Evolutionary conservation across 2,888 invertebrate genomes (phyloP), one percentile per base, ranked within the genome.

Genomic region (Sarcophaga caerulescens): DNA sequence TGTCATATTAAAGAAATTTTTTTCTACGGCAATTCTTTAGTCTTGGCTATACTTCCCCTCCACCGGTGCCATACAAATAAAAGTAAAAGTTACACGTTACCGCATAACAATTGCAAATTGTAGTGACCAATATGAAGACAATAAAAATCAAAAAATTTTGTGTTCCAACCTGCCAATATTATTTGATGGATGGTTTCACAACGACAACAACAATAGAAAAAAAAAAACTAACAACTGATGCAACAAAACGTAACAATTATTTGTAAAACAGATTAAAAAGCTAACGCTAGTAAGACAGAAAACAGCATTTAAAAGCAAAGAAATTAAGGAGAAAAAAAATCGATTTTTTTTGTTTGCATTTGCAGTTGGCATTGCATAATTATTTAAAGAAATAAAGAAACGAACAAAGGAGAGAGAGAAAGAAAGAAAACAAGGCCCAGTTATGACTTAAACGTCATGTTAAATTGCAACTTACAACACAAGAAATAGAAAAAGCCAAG

Each of bases 381-480:
- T 52, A 17, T 4, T 52, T 52, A 52, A 52, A 52, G 52, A 52
- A 52, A 52, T 52, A 52, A 52, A 14, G 35, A 35, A 47, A 4
- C 4, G 52, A 52, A 52, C 12, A 12, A 52, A 14, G 17, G 52
- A 52, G 52, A 14, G 52, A 47, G 1, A 35, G 35, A 35, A 10
- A 35, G 35, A 35, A 35, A 35, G 25, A 25, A 5, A 65, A 80
- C 74, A 75, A 84, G 80, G 75, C 84, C 84, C 75, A 84, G 84
- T 70, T 84, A 76, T 80, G 84, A 74, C 60, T 65, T 47, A 71
- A 70, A 75, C 60, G 12, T 84, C 75, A 66, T 70, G 60, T 60
- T 52, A 52, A 52, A 52, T 52, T 82, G 65, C 35, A n/a, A n/a
- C 52, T 25, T 21, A 74, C 62, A 62, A 69, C 6, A 47, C 12